phyloP scores from a whole-genome alignment of 92 coral and sea anemone species.

The Phenganax subtilis region DNA sequence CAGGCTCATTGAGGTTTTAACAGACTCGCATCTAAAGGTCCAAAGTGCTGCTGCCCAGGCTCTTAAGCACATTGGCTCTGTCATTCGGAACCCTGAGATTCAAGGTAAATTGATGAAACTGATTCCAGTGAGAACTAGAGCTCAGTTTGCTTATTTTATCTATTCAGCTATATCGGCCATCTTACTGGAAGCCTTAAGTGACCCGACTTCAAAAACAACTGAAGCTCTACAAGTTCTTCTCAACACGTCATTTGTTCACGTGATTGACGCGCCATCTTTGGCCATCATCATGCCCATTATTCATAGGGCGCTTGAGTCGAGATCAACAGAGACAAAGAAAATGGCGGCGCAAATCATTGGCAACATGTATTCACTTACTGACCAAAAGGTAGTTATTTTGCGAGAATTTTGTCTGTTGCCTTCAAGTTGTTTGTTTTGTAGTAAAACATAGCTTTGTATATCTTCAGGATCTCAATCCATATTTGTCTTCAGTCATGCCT shows the following conservation, averaged over 20 bases:
- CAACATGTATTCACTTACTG: constrained; percentile 92
- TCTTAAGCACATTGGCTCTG: constrained; percentile 88
- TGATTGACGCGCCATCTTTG: constrained; percentile 91
- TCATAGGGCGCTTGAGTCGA: constrained; percentile 82
- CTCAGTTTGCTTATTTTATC: not conserved
- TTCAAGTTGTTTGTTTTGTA: too few relatives aligned
- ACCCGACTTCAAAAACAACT: constrained; percentile 86
- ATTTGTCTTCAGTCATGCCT: constrained; percentile 80
- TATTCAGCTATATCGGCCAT: constrained; percentile 79
- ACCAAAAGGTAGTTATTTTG: constrained; percentile 66
- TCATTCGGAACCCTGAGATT: constrained; percentile 90
- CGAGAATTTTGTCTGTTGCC: not conserved
- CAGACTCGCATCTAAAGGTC: constrained; percentile 90
- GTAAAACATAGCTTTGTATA: not conserved
- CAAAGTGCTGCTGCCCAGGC: constrained; percentile 98
- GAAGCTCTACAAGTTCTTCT: constrained; percentile 79
- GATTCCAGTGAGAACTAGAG: too few relatives aligned
- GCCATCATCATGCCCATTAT: constrained; percentile 98
- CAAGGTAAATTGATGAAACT: constrained; percentile 51
- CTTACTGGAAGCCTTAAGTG: constrained; percentile 90
- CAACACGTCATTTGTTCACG: constrained; percentile 91
- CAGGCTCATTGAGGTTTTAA: constrained; percentile 82
- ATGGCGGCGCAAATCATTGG: constrained; percentile 98
- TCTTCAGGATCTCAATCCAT: constrained; percentile 85
- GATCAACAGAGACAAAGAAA: constrained; percentile 95